Conservation (phyloP, 2,888 invertebrate species). For the Cyclophora punctaria region DNA sequence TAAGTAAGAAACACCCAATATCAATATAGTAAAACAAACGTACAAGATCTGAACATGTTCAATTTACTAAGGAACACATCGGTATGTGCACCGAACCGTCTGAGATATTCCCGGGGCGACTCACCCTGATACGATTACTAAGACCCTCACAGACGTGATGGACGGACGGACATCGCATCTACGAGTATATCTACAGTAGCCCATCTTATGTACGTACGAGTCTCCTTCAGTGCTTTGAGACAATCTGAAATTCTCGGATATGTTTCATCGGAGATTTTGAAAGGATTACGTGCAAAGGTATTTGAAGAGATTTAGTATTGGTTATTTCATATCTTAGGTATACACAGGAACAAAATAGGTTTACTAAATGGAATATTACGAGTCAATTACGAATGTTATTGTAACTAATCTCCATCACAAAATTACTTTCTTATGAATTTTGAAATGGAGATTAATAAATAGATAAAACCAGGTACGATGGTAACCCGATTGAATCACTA, state of each 20-base stretch:
- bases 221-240: neutral
- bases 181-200: conserved; percentile 1
- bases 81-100: conserved; percentile 12
- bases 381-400: too few species aligned
- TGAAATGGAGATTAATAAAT: too few species aligned
- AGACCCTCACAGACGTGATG: conserved; percentile 15
- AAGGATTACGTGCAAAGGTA: too few species aligned
- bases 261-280: neutral
- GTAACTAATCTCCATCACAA: too few species aligned
- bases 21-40: neutral
- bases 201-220: neutral
- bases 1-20: too few species aligned
- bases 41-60: conserved; percentile 6
- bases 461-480: too few species aligned
- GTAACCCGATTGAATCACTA: too few species aligned
- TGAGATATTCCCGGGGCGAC: conserved; percentile 6
- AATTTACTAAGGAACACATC: conserved; percentile 13
- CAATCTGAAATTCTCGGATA: neutral
- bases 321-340: too few species aligned
- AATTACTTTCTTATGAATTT: too few species aligned
- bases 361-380: too few species aligned
- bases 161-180: conserved; percentile 12
- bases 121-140: conserved; percentile 16
- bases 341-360: too few species aligned
- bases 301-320: too few species aligned